Percentiles rank a stretch among this genome's conserved stretches.
Conservation (phyloP, 2,113 vertebrate species). For the Corythaixoides concolor region DNA sequence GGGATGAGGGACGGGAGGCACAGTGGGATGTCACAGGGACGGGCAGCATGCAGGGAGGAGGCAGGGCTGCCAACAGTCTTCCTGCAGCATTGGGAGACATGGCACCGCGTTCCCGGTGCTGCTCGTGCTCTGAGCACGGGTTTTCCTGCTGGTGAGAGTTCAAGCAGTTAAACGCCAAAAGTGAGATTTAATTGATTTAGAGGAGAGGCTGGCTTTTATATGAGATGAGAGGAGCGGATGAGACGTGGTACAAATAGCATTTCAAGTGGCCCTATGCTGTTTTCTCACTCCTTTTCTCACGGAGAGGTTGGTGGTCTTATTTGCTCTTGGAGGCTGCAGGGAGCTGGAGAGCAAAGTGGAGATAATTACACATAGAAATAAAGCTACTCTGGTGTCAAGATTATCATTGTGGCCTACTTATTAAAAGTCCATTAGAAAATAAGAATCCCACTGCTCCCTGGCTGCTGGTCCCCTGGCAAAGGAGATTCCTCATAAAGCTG, state of each 20-base stretch:
- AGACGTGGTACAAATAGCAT: neutral
- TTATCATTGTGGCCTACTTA: conserved; percentile 62
- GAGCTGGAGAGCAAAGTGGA: neutral
- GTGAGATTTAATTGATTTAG: neutral
- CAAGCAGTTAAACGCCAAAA: neutral
- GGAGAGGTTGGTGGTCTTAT: conserved; percentile 38
- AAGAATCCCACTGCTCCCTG: conserved; percentile 49
- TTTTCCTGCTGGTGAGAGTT: neutral
- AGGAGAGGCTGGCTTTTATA: neutral
- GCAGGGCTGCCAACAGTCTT: fast-evolving
- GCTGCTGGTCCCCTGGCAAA: conserved; percentile 58
- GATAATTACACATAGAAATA: conserved; percentile 26
- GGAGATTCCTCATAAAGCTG: conserved; percentile 54
- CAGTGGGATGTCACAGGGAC: neutral
- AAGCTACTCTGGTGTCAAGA: conserved; percentile 27
- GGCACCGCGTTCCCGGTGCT: fast-evolving
- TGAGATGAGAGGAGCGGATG: neutral
- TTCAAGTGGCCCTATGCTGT: neutral
- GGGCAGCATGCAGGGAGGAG: neutral
- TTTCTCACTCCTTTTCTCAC: neutral
- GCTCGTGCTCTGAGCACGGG: fast-evolving
- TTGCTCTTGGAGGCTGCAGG: conserved; percentile 28
- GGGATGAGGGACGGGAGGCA: neutral
- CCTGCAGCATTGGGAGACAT: neutral
- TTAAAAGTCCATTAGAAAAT: conserved; percentile 62